Evolutionary conservation across 2,888 invertebrate species (phyloP), one percentile per base, ranked within the genome.

Genomic region (Chrysina gloriosa): DNA sequence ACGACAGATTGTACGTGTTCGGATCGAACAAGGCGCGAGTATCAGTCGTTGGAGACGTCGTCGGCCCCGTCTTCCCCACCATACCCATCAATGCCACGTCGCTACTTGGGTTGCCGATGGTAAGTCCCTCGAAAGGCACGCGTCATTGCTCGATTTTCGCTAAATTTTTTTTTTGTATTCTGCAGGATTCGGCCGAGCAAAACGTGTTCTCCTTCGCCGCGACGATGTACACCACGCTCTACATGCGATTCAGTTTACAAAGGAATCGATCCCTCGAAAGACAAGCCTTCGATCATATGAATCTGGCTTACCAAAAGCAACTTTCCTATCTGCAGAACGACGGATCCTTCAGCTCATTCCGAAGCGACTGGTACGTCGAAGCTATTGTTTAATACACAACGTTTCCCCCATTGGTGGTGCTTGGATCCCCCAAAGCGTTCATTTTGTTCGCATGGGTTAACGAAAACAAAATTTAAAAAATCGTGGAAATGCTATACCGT

Each of bases 191-290:
- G 0, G 97, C 93, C 0, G 98, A 98, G 81, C 96, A 97, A 82
- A 96, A 95, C 80, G 94, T 97, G 88, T 98, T 96, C 84, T 96
- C 96, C 74, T 97, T 98, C 84, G 97, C 97, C 0, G 94, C 94
- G 11, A 97, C 96, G 84, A 89, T 97, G 83, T 94, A 95, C 84
- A 93, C 95, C 0, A 91, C 94, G 0, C 86, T 94, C 78, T 97
- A 96, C 84, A 95, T 97, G 93, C 88, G 96, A 5, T 86, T 92
- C 67, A 94, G 96, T 64, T 95, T 96, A 83, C 96, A 96, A 79
- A 87, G 95, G 9, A 93, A 94, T 81, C 86, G 90, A 50, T 92
- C 92, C 0, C 83, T 92, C n/a, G 93, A 95, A 80, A 89, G 89
- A 68, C 86, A 90, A 61, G 91, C 95, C 0, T 96, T 98, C 82